phyloP scores from a whole-genome alignment of 2,888 invertebrate species.

The Hirtodrosophila trivittata region DNA sequence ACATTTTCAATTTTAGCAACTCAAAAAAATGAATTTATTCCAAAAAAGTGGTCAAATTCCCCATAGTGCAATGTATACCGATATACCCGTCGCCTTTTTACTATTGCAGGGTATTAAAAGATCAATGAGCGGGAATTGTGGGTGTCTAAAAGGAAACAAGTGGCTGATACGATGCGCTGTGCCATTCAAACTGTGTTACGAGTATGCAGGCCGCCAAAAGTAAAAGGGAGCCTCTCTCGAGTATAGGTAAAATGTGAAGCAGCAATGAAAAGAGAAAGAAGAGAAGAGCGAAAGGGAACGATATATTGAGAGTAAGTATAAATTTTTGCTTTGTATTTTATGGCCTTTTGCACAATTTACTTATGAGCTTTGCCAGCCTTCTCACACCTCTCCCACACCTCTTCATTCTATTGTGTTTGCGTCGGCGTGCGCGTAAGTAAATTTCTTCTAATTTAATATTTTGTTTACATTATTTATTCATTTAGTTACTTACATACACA shows the following conservation, averaged over 20 bases:
- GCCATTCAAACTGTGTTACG: constrained; percentile 29
- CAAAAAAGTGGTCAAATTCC: too few species aligned
- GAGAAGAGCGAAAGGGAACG: not conserved
- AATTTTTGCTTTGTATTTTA: constrained; percentile 62
- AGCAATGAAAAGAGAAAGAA: not conserved
- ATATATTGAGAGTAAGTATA: constrained; percentile 45
- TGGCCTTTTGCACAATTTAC: constrained; percentile 59
- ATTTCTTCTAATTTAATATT: constrained; percentile 78
- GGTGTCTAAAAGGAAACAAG: constrained; percentile 31
- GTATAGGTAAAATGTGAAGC: not conserved
- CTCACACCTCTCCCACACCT: constrained; percentile 8
- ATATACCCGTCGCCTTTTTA: not conserved
- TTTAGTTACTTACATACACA: constrained; percentile 52
- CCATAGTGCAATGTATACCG: too few species aligned
- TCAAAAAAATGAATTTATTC: too few species aligned
- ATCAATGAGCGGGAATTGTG: constrained; percentile 6
- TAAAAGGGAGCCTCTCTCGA: not conserved
- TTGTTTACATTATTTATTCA: constrained; percentile 77
- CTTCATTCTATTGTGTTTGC: constrained; percentile 44
- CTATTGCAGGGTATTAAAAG: constrained; percentile 20
- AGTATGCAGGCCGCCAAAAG: constrained; percentile 11
- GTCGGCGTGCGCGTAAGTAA: constrained; percentile 70
- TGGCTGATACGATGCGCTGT: constrained; percentile 23
- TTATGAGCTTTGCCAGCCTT: constrained; percentile 38
- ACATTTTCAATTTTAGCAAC: too few species aligned